Conservation (phyloP, 30 jellyfish, hydroid and myxozoan genomes). For the Sanderia malayensis region DNA sequence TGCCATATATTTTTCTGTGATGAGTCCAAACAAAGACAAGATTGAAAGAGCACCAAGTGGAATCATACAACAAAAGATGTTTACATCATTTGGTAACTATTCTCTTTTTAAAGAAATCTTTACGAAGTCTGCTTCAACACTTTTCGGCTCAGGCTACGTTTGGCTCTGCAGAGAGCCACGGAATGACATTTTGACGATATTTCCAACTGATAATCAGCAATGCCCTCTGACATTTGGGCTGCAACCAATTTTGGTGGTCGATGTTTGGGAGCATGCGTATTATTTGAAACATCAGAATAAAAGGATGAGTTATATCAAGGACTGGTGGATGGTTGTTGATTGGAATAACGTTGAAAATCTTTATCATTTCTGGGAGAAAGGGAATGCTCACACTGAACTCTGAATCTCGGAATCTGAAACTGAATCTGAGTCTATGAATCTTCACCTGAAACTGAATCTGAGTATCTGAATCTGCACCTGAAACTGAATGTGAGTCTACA, state of each 20-base stretch:
- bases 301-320: slow-evolving; percentile 31
- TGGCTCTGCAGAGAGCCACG: slow-evolving; percentile 80
- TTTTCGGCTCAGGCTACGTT: slow-evolving; percentile 90
- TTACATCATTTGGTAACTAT: slow-evolving; percentile 62
- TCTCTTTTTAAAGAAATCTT: slow-evolving; percentile 63
- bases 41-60: slow-evolving; percentile 42
- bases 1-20: slow-evolving; percentile 68
- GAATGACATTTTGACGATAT: slow-evolving; percentile 36
- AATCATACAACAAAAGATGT: slow-evolving; percentile 17
- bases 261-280: slow-evolving; percentile 86
- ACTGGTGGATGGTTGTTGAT: slow-evolving; percentile 82
- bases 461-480: too few relatives aligned
- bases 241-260: slow-evolving; percentile 69
- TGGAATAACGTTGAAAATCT: slow-evolving; percentile 62
- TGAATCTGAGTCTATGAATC: too few relatives aligned
- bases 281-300: slow-evolving; percentile 64
- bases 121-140: slow-evolving; percentile 51
- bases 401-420: too few relatives aligned
- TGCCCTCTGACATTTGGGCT: slow-evolving; percentile 64
- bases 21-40: slow-evolving; percentile 66
- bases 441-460: too few relatives aligned
- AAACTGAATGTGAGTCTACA: too few relatives aligned
- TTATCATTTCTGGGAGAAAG: slow-evolving; percentile 61
- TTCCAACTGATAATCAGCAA: slow-evolving; percentile 62
- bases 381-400: slow-evolving; percentile 38